A percentile compares a stretch with the other conserved stretches of the same genome.
These are phyloP conservation scores for Glyptemys insculpta DNA, from an alignment of 2,797 vertebrate genomes.

Conservation along the genomic window DNA sequence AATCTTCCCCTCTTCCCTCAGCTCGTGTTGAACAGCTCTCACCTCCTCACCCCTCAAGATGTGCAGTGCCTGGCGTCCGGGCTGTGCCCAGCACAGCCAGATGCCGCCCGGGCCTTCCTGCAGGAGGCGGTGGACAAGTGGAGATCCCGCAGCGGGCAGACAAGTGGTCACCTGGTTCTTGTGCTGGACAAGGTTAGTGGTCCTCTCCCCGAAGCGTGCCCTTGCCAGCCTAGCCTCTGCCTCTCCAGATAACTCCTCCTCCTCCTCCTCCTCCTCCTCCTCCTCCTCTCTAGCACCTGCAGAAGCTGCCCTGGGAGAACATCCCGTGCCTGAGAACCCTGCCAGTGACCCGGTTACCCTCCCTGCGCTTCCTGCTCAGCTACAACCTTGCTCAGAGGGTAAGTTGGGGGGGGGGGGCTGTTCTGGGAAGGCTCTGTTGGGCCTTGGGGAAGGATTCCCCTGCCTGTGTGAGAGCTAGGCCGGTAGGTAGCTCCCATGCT, in stretches of 20 bases:
- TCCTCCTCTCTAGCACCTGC: slow-evolving; percentile 85
- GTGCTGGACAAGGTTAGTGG: slow-evolving; percentile 90
- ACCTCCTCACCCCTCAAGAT: slow-evolving; percentile 81
- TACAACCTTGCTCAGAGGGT: slow-evolving; percentile 86
- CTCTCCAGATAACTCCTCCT: background rate
- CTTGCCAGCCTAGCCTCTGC: rapidly evolving
- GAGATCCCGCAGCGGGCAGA: slow-evolving; percentile 38
- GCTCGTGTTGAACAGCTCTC: slow-evolving; percentile 85
- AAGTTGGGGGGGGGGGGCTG: background rate
- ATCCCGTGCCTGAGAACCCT: slow-evolving; percentile 81
- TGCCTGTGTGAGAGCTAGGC: background rate
- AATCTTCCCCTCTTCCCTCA: slow-evolving; percentile 48
- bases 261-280: too few relatives aligned
- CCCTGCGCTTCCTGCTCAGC: slow-evolving; percentile 89
- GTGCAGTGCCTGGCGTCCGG: slow-evolving; percentile 81
- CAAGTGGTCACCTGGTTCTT: slow-evolving; percentile 85
- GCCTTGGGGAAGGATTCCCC: rapidly evolving
- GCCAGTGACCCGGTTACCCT: slow-evolving; percentile 91
- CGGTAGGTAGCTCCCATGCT: background rate
- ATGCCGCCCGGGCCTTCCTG: slow-evolving; percentile 80
- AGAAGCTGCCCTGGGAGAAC: slow-evolving; percentile 95
- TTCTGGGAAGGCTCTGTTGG: rapidly evolving
- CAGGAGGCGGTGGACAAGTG: slow-evolving; percentile 75
- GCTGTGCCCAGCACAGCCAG: slow-evolving; percentile 76
- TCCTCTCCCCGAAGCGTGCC: rapidly evolving